Conservation (phyloP, 2,797 vertebrate genomes). For the Esox lucius region DNA sequence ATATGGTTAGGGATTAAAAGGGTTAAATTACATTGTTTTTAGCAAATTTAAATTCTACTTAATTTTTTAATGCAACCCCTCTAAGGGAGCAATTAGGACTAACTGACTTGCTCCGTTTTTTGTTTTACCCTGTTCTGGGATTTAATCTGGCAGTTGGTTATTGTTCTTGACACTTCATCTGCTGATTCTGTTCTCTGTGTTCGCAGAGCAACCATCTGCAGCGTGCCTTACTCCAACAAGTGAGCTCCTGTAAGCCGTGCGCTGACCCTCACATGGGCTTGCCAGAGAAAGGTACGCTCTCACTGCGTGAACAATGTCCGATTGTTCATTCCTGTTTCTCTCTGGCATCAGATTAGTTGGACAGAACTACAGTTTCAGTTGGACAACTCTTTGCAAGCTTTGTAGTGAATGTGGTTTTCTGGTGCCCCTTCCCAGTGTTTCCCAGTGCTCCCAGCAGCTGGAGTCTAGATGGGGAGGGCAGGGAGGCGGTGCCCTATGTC, state of each 20-base stretch:
- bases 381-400: not conserved
- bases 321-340: not conserved
- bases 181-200: slow-evolving; percentile 17
- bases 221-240: slow-evolving; percentile 96
- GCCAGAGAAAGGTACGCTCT: slow-evolving; percentile 91
- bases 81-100: too few relatives aligned
- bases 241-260: slow-evolving; percentile 97
- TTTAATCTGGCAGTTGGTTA: not conserved
- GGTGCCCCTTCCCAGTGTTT: slow-evolving; percentile 76
- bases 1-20: too few relatives aligned
- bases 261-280: slow-evolving; percentile 92
- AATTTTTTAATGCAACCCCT: too few relatives aligned
- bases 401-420: not conserved
- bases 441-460: slow-evolving; percentile 90
- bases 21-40: too few relatives aligned
- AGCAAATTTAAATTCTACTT: too few relatives aligned
- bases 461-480: slow-evolving; percentile 89
- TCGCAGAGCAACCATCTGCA: slow-evolving; percentile 92
- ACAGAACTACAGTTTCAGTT: not conserved
- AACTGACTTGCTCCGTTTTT: too few relatives aligned
- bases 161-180: not conserved
- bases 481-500: slow-evolving; percentile 70
- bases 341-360: slow-evolving; percentile 2
- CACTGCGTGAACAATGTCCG: slow-evolving; percentile 33
- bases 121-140: too few relatives aligned